These are phyloP conservation scores for Antidorcas marsupialis DNA, from an alignment of 2,113 vertebrate genomes.

Conservation along the genomic window DNA sequence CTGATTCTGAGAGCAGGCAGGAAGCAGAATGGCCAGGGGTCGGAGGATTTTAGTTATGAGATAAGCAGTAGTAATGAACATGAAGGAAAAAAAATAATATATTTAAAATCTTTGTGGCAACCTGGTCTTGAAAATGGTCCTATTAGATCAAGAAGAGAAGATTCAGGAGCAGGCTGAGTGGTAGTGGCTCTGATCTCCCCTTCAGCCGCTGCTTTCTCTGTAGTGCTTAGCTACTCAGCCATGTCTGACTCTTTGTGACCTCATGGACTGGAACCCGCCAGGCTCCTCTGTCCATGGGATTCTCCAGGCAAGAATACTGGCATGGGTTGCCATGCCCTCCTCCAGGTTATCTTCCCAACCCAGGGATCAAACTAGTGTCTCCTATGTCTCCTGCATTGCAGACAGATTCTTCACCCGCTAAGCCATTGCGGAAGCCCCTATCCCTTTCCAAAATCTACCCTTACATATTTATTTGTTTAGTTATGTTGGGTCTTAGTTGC, in stretches of 20 bases:
- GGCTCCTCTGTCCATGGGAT: background rate
- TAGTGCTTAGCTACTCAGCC: background rate
- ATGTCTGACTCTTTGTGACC: background rate
- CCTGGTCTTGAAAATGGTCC: background rate
- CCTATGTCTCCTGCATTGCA: background rate
- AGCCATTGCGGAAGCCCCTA: background rate
- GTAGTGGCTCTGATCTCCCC: background rate
- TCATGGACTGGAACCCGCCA: background rate
- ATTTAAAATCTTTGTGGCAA: background rate
- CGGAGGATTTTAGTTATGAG: background rate
- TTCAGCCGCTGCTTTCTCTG: background rate
- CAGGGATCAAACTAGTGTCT: background rate
- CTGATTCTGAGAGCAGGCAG: background rate
- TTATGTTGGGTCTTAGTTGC: background rate
- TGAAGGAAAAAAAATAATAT: background rate
- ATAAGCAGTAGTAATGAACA: background rate
- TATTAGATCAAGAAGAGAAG: background rate
- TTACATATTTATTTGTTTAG: background rate
- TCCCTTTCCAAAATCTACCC: background rate
- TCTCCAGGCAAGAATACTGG: background rate
- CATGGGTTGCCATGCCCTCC: background rate
- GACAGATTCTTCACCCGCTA: background rate
- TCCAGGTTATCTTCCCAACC: background rate
- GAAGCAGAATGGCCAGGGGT: background rate
- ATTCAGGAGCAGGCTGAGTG: background rate